A percentile compares a stretch with the other conserved stretches of the same genome.
Conservation (phyloP, 1,140 invertebrate species). For the Drosophila athabasca region DNA sequence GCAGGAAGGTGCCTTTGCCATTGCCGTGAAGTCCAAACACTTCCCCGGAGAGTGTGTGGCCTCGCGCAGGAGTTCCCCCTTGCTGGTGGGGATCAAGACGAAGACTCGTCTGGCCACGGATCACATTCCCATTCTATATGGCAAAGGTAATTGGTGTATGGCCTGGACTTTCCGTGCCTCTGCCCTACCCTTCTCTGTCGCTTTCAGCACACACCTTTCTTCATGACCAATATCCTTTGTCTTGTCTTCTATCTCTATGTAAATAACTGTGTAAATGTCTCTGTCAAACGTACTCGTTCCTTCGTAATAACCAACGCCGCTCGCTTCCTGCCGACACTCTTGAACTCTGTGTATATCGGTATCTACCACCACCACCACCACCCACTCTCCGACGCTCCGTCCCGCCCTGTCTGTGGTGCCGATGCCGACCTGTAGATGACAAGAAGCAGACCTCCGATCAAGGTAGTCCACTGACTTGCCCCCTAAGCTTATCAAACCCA, state of each 20-base stretch:
- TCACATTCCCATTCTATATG: slow-evolving; percentile 98
- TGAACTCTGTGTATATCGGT: slow-evolving; percentile 24
- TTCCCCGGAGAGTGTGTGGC: slow-evolving; percentile 99
- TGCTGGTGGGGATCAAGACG: slow-evolving; percentile 98
- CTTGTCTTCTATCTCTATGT: slow-evolving; percentile 54
- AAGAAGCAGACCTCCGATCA: slow-evolving; percentile 68
- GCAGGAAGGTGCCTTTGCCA: slow-evolving; percentile 98
- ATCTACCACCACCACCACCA: not conserved
- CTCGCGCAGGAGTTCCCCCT: slow-evolving; percentile 96
- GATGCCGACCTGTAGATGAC: slow-evolving; percentile 66
- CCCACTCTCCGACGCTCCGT: slow-evolving; percentile 29
- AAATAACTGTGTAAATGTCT: slow-evolving; percentile 61
- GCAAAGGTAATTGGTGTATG: slow-evolving; percentile 59
- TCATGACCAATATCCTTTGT: slow-evolving; percentile 32
- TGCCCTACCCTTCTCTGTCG: not conserved
- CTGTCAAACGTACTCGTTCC: slow-evolving; percentile 41
- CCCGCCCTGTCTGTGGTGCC: slow-evolving; percentile 25
- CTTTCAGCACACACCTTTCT: not conserved
- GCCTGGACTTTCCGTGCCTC: too few species aligned
- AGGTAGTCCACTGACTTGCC: slow-evolving; percentile 56
- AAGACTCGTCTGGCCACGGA: slow-evolving; percentile 95
- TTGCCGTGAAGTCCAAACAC: slow-evolving; percentile 97
- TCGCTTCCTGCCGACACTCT: slow-evolving; percentile 18
- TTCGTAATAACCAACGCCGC: slow-evolving; percentile 39
- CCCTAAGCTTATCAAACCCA: slow-evolving; percentile 30